Evolutionary conservation across 2,888 invertebrate genomes (phyloP), one percentile per base, ranked within the genome.

Genomic region (Trilocha varians): DNA sequence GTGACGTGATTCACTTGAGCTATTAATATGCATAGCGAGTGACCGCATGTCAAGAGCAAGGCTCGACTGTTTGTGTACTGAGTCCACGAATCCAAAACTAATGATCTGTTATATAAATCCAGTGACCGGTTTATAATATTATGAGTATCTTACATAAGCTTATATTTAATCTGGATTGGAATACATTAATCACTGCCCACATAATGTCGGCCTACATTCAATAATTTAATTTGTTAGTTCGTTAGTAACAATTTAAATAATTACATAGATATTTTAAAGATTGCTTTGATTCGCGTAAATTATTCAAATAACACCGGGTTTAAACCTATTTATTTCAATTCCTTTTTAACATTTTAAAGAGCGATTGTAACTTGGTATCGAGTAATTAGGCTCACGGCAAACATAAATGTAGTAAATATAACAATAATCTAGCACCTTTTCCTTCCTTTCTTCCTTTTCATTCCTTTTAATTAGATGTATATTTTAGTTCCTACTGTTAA

Each of bases 11-110:
- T 78, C 80, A 79, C 69, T 78, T 71, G 67, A 62, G 63, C 78
- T 82, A 83, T 83, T 83, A 83, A 79, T 82, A 83, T 82, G 82
- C 80, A 75, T 74, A 71, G 71, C 78, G 70, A 78, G 78, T 78
- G 80, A 78, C 82, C 82, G 76, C 65, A 67, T 79, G 80, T 82
- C 80, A 80, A 80, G 80, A 82, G 70, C 80, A 78, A 83, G 78
- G 78, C 72, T 74, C 62, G 62, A 65, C 55, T 56, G 59, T 55
- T 59, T 59, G 63, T 65, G 59, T 57, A 52, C 47, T 43, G 33
- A 16, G 16, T 40, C 17, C 34, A 34, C 16, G 14, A 42, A 32
- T 34, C 48, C 50, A 43, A 43, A 59, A 55, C 65, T 68, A 70
- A 67, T 67, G 57, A 57, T 56, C 45, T 57, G 55, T 66, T 67